phyloP scores from a whole-genome alignment of 2,888 invertebrate species.

The Andricus curvator region DNA sequence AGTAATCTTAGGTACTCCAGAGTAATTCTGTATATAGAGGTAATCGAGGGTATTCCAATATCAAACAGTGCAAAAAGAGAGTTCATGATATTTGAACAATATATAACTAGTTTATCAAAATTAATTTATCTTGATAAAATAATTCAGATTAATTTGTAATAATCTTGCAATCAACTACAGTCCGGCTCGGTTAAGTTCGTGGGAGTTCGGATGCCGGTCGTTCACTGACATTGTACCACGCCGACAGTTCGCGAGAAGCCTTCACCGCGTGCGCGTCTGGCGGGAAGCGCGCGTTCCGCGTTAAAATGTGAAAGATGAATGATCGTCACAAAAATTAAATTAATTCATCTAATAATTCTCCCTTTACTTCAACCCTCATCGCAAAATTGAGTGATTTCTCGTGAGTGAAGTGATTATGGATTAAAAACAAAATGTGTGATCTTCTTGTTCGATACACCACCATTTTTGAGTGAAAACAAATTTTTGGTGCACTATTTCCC shows the following conservation, averaged over 20 bases:
- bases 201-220: constrained; percentile 66
- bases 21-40: no score
- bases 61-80: no score
- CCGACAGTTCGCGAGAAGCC: constrained; percentile 75
- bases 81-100: not conserved
- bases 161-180: constrained; percentile 40
- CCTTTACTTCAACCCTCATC: no score
- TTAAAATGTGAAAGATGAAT: constrained; percentile 54
- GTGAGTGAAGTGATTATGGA: constrained; percentile 1
- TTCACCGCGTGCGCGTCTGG: constrained; percentile 65
- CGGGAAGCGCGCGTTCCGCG: constrained; percentile 43
- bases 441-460: constrained; percentile 20
- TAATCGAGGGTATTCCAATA: no score
- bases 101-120: not conserved
- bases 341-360: not conserved
- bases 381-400: not conserved
- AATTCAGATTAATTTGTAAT: not conserved
- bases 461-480: not conserved
- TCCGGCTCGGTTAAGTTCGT: constrained; percentile 68
- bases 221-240: constrained; percentile 63
- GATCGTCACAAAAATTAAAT: not conserved
- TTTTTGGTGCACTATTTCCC: not conserved
- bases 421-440: constrained; percentile 2
- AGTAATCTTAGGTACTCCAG: no score
- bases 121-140: not conserved